Base-by-base conservation (phyloP, 2,888 invertebrate genomes). In the Cephus nigrinus region DNA sequence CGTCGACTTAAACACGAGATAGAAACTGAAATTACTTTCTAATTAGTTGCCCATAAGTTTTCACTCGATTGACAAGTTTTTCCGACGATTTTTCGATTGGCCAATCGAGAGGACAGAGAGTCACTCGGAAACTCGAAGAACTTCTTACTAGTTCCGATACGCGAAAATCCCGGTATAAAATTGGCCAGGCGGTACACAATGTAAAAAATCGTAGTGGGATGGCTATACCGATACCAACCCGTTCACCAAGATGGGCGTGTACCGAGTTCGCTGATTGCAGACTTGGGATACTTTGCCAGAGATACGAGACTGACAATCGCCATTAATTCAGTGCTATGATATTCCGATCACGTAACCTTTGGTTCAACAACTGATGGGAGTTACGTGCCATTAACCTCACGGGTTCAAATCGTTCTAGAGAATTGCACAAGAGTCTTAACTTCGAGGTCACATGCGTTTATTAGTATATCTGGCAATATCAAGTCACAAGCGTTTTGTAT, bases 331-430 rank as follows among this genome's bases (percentile, higher is more conserved):
- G 23, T 23, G 34, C 69, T 30, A 69, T 68, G 34, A 74, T 74
- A 77, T 77, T 74, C 77, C 33, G 77, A 74, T 77, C 77, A 69
- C 77, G 77, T 77, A 55, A 68, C 32, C 71, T 71, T 34, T 71
- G 71, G 30, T 30, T 71, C 71, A 71, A 71, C 30, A 71, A 71
- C 30, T 71, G 71, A 71, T 71, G 71, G 30, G 30, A 71, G 23
- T 71, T 71, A 71, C 30, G 71, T 71, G 71, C 33, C 12, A 33
- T 71, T 71, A 71, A 71, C 31, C 55, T 55, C 55, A 55, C 23
- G 55, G 23, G 55, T 55, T 55, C 55, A 55, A 55, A 55, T 55
- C 55, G 55, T 55, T 55, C 1, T 23, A 55, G 23, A 55, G 55
- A 55, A 23, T 55, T 55, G 23, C 55, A 55, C 15, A 55, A 55